Conservation (phyloP, 1,140 invertebrate genomes). For the Drosophila fuyamai region DNA sequence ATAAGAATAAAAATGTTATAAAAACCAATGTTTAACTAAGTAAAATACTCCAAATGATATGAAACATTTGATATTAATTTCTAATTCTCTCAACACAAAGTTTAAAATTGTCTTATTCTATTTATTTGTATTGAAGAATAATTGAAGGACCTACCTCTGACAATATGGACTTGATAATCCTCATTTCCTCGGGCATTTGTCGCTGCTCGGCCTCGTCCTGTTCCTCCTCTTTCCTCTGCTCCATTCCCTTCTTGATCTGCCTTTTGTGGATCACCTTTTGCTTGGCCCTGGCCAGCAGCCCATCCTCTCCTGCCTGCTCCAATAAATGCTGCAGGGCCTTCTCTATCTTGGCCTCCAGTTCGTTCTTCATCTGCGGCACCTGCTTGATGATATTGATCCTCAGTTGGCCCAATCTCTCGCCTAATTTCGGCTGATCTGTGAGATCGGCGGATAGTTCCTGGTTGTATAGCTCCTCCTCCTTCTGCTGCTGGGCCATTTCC, state of each 20-base stretch:
- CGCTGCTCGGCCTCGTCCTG: background rate
- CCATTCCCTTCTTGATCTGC: background rate
- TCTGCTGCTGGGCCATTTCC: conserved; percentile 31
- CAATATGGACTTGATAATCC: conserved; percentile 66
- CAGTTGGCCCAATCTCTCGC: conserved; percentile 50
- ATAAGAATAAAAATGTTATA: too few species aligned
- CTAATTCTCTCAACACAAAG: too few species aligned
- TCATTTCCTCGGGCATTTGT: conserved; percentile 40
- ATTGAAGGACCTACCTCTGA: conserved; percentile 47
- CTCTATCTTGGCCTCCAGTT: conserved; percentile 69
- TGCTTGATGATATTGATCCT: conserved; percentile 51
- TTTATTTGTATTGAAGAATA: background rate
- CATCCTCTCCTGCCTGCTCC: conserved; percentile 51
- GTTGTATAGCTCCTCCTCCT: conserved; percentile 23
- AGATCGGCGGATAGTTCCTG: conserved; percentile 34
- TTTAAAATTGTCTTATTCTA: background rate
- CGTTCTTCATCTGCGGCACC: conserved; percentile 62
- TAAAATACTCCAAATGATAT: too few species aligned
- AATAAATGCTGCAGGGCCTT: conserved; percentile 60
- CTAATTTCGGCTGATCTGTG: conserved; percentile 21
- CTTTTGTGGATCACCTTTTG: conserved; percentile 57
- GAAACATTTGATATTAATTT: too few species aligned
- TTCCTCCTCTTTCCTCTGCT: background rate
- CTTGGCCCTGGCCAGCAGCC: conserved; percentile 62
- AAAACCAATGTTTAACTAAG: too few species aligned